Evolutionary conservation across 2,888 invertebrate genomes (phyloP), one percentile per base, ranked within the genome.

Genomic region (Coelopa pilipes): DNA sequence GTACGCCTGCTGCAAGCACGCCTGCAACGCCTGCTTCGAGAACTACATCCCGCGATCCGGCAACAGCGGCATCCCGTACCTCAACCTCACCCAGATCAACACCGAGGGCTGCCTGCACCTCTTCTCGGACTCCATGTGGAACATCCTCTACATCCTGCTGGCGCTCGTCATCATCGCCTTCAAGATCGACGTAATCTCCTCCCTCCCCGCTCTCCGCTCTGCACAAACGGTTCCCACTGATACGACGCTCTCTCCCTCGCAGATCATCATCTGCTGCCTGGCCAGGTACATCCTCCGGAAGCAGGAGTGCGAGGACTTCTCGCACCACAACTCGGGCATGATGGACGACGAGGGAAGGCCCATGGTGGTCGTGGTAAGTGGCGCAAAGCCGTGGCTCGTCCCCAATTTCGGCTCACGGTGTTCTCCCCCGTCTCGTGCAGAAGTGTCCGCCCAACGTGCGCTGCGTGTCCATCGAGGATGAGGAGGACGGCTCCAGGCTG

Each of bases 1-100:
- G 0, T 84, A 82, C 68, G 82, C 84, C 2, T 86, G 86, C 60
- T 83, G 83, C 70, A 85, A 82, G 68, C 78, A 77, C 0, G 53
- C 73, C 7, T 76, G 77, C 17, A 53, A 75, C 7, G 75, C 70
- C 4, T 81, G 80, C 63, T 80, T 80, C 46, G 76, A 78, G 65
- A 80, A 76, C 12, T 80, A 80, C 49, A 66, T 79, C 19, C 76
- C 81, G 3, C 75, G 72, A 15, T 17, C 75, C 13, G 67, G 50
- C n/a, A 74, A 50, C 3, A 62, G 50, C 57, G 55, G 47, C 5
- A 73, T 81, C 15, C 80, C 81, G 0, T 74, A 78, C 15, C 72
- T 84, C 10, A 81, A 81, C 13, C 24, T 82, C 1, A 78, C 81
- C 4, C 78, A 80, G 11, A 84, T 86, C 17, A 81, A 85, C 65